A percentile compares a stretch with the other conserved stretches of the same genome.
Conservation (phyloP, 2,797 vertebrate genomes). For the Accipiter minullus region DNA sequence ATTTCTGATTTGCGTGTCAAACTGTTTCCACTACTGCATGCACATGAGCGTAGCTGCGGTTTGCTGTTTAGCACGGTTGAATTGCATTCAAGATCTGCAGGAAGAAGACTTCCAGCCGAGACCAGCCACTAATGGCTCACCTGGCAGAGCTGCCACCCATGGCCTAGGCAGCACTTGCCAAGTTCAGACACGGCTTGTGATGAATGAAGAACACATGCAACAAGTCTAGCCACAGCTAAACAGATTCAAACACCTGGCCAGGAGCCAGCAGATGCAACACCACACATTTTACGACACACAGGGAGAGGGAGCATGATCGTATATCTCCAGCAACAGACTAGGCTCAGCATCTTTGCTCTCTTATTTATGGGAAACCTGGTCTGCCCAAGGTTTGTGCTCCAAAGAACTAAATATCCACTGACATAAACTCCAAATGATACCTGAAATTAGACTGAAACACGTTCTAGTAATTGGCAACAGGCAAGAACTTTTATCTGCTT, state of each 20-base stretch:
- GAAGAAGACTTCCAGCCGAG: not conserved
- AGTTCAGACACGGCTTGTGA: not conserved
- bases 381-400: not conserved
- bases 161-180: not conserved
- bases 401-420: not conserved
- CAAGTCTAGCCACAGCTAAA: not conserved
- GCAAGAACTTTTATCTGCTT: not conserved
- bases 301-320: accelerated
- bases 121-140: not conserved
- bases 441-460: not conserved
- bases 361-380: not conserved
- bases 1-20: not conserved
- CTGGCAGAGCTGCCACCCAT: not conserved
- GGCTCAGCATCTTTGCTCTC: not conserved
- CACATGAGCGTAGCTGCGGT: not conserved
- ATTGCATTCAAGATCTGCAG: not conserved
- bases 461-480: not conserved
- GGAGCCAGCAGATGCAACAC: not conserved
- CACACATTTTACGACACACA: accelerated
- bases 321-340: not conserved
- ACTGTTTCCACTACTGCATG: not conserved
- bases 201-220: conserved; percentile 33
- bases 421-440: not conserved
- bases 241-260: not conserved
- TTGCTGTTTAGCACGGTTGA: not conserved